Base-by-base conservation (phyloP, 2,113 vertebrate species). In the Alethe castanea region DNA sequence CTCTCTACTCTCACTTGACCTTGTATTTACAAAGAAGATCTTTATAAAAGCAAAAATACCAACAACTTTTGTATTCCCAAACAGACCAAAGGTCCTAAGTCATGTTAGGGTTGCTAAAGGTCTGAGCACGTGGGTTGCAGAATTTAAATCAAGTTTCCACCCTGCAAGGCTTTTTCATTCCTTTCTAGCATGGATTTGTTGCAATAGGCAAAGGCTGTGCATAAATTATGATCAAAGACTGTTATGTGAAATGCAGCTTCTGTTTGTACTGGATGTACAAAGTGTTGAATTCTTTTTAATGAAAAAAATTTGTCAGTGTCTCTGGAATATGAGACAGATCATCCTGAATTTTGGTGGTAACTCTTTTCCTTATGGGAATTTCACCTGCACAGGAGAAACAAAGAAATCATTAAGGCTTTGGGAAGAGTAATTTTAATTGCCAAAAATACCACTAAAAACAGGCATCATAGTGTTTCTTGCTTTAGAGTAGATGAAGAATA, bases 261-360 rank as follows among this genome's bases (percentile, higher is more conserved):
- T 96, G 42, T 23, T 65, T 60, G 35, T 56, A 42, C 36, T 52
- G 52, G n/a, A 33, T 85, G 45, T 61, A 61, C 87, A 91, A 95
- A 95, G n/a, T 66, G 24, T 42, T 81, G 53, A 82, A 88, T 95
- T 91, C 50, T 73, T 73, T 82, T 57, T 93, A 88, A 92, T 87
- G 92, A 94, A 94, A 91, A 89, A 78, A 86, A 92, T 8, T 53
- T 62, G 62, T 85, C 65, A 64, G 22, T 76, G 65, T 69, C 61
- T 82, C 74, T 69, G 45, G 52, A 56, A 69, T 40, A 15, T 40
- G 50, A 56, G 28, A 56, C 35, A 81, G 53, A 90, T 88, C 36
- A 81, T 83, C 66, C 66, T 74, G 35, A 94, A 48, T 97, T 92
- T 96, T 94, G 70, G 74, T 29, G 85, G 20, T 62, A 78, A 50